Conservation (phyloP, 2,797 vertebrate genomes). For the Sebastiscus tertius region DNA sequence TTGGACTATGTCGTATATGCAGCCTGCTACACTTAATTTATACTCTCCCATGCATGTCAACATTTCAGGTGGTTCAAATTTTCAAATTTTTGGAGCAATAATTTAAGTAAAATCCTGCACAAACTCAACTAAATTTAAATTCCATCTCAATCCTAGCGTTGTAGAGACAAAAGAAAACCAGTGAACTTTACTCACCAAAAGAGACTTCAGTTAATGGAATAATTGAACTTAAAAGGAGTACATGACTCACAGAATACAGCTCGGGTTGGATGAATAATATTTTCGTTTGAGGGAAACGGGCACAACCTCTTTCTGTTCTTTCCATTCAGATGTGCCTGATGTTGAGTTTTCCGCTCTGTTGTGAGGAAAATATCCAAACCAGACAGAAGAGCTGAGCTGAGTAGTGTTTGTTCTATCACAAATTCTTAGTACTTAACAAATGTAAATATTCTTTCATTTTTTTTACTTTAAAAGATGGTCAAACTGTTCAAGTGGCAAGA, state of each 20-base stretch:
- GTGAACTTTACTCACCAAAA: neutral
- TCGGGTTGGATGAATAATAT: neutral
- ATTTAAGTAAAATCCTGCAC: neutral
- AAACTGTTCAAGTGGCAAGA: neutral
- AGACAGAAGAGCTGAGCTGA: neutral
- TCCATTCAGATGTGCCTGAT: neutral
- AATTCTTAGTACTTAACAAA: neutral
- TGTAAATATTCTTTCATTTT: neutral
- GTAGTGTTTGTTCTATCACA: neutral
- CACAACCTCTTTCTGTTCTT: neutral
- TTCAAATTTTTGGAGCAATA: neutral
- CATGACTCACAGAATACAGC: neutral
- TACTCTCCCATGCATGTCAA: neutral
- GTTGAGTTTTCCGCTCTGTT: neutral
- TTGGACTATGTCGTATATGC: neutral
- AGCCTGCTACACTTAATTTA: neutral
- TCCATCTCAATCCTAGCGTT: neutral
- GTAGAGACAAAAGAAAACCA: neutral
- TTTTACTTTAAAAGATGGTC: neutral
- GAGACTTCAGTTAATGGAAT: neutral
- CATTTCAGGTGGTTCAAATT: neutral
- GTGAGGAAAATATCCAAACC: neutral
- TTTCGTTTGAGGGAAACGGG: neutral
- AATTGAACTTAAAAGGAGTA: neutral
- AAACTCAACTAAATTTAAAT: neutral